Evolutionary conservation across 2,797 vertebrate species (phyloP).

Genomic region (Poecilia velifera): DNA sequence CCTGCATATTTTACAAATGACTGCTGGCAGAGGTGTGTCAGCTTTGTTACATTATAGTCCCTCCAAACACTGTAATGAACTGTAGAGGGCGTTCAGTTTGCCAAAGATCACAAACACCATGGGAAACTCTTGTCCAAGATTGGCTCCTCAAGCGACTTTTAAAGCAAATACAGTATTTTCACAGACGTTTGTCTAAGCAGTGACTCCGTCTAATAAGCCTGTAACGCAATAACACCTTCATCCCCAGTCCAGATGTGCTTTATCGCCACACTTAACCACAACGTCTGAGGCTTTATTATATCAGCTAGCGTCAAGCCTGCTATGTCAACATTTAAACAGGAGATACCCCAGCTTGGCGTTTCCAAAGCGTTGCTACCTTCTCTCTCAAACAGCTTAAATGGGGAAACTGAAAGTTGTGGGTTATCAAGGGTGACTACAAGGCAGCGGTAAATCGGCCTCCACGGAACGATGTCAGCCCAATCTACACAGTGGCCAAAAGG

Average conservation of each 20-base stretch:
- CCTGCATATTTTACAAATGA: slow-evolving; percentile 53
- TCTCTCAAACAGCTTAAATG: slow-evolving; percentile 34
- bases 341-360: slow-evolving; percentile 4
- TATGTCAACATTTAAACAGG: slow-evolving; percentile 43
- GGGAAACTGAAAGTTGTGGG: slow-evolving; percentile 43
- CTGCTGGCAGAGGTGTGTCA: slow-evolving; percentile 45
- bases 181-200: slow-evolving; percentile 15
- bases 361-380: slow-evolving; percentile 11
- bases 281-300: slow-evolving; percentile 39
- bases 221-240: slow-evolving; percentile 14
- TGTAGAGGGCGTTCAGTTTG: slow-evolving; percentile 25
- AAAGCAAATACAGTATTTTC: slow-evolving; percentile 20
- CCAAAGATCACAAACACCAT: slow-evolving; percentile 36
- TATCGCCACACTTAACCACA: slow-evolving; percentile 35
- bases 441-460: slow-evolving; percentile 38
- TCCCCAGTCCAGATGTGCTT: slow-evolving; percentile 16
- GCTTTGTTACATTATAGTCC: slow-evolving; percentile 13
- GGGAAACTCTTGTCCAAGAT: slow-evolving; percentile 27
- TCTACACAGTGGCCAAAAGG: slow-evolving; percentile 39
- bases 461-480: slow-evolving; percentile 36
- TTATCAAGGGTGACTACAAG: slow-evolving; percentile 62
- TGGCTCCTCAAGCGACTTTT: slow-evolving; percentile 36
- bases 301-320: slow-evolving; percentile 21
- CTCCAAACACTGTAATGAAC: slow-evolving; percentile 35
- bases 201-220: slow-evolving; percentile 18